Conservation (phyloP, 2,113 vertebrate species). For the Petroica traversi region DNA sequence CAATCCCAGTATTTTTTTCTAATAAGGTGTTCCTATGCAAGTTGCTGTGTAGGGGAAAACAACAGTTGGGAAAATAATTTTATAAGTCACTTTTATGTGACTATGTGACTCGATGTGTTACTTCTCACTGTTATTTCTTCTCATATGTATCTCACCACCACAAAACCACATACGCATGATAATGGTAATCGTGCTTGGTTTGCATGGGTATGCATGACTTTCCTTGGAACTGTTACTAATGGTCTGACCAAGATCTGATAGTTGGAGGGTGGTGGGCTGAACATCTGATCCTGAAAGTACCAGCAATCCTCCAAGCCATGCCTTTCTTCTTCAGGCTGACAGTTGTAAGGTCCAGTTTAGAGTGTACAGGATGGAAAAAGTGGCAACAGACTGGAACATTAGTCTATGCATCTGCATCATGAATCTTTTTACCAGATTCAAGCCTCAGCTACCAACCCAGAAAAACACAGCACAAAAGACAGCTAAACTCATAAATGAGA, state of each 20-base stretch:
- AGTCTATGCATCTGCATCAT: not conserved
- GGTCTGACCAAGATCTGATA: not conserved
- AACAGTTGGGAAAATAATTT: not conserved
- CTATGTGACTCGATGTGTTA: not conserved
- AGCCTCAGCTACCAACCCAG: not conserved
- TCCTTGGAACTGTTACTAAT: not conserved
- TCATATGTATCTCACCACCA: not conserved
- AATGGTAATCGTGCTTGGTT: not conserved
- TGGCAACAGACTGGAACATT: not conserved
- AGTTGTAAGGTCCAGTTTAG: not conserved
- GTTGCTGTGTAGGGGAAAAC: not conserved
- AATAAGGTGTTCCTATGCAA: not conserved
- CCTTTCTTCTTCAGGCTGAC: not conserved
- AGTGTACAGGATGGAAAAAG: not conserved
- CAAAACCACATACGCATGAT: not conserved
- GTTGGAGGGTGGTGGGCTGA: not conserved
- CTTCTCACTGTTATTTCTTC: not conserved
- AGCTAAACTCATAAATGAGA: accelerated
- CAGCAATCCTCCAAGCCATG: accelerated
- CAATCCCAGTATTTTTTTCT: not conserved
- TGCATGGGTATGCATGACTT: not conserved
- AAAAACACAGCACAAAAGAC: not conserved
- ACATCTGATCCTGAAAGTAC: not conserved
- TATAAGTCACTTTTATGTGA: not conserved
- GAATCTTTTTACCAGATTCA: not conserved